phyloP scores from a whole-genome alignment of 2,888 invertebrate genomes.

The Cerastis leucographa region DNA sequence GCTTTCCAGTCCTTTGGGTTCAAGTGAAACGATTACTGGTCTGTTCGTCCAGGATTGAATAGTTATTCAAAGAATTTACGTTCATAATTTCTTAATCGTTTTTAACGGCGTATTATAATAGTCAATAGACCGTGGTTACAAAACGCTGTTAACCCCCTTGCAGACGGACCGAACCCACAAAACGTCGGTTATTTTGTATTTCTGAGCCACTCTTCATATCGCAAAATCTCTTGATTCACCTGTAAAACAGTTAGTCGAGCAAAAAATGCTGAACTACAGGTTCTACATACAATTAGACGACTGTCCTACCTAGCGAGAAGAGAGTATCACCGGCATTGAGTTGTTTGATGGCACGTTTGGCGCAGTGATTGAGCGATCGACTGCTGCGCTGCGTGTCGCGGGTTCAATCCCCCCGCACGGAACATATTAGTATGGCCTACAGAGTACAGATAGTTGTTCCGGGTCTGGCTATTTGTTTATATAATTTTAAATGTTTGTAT shows the following conservation, averaged over 20 bases:
- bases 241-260: neutral
- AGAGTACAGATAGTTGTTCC: too few relatives aligned
- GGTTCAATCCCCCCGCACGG: too few relatives aligned
- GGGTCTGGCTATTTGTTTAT: too few relatives aligned
- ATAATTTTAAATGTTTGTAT: too few relatives aligned
- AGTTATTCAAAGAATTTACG: neutral
- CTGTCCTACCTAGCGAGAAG: neutral
- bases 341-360: too few relatives aligned
- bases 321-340: too few relatives aligned
- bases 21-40: neutral
- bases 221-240: neutral
- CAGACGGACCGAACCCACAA: constrained; percentile 36
- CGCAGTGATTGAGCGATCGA: too few relatives aligned
- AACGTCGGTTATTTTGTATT: constrained; percentile 2
- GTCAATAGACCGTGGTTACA: constrained; percentile 16
- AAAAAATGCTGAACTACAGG: neutral
- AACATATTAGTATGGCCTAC: too few relatives aligned
- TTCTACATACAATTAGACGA: neutral
- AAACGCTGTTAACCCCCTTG: neutral
- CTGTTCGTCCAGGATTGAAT: too few relatives aligned
- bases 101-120: neutral
- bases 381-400: too few relatives aligned
- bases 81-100: neutral
- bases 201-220: constrained; percentile 6
- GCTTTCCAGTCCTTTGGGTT: too few relatives aligned